phyloP scores from a whole-genome alignment of 2,113 vertebrate species.

The Indicator maculatus region DNA sequence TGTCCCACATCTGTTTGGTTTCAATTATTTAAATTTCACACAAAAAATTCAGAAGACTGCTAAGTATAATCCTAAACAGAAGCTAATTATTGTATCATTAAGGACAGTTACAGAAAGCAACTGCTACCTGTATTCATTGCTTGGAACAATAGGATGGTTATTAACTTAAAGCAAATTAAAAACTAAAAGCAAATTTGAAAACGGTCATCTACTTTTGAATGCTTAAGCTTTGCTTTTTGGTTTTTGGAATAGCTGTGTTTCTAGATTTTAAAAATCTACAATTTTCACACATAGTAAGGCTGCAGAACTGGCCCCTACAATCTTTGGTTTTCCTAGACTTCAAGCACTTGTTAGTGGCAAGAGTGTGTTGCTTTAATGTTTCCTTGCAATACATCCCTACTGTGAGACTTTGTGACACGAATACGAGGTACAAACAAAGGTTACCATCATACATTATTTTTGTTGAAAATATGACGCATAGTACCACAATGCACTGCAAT shows the following conservation, averaged over 20 bases:
- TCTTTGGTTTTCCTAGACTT: neutral
- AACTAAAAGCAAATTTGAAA: neutral
- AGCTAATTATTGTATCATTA: neutral
- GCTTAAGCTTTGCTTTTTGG: neutral
- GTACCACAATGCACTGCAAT: neutral
- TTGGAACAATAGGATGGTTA: neutral
- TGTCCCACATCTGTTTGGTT: neutral
- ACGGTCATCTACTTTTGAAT: neutral
- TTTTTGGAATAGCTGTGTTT: neutral
- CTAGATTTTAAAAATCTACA: neutral
- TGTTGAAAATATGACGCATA: neutral
- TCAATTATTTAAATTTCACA: neutral
- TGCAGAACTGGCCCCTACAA: neutral
- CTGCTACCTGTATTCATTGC: neutral
- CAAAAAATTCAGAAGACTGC: neutral
- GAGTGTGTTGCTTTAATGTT: neutral
- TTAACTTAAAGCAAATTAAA: neutral
- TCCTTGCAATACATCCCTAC: neutral
- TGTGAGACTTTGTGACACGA: neutral
- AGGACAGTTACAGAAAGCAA: neutral
- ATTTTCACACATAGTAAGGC: neutral
- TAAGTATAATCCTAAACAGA: neutral
- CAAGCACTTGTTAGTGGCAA: neutral
- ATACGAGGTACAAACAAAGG: neutral
- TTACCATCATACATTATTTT: neutral